Base-by-base conservation (phyloP, 1,140 invertebrate genomes). In the Drosophila pruinosa region DNA sequence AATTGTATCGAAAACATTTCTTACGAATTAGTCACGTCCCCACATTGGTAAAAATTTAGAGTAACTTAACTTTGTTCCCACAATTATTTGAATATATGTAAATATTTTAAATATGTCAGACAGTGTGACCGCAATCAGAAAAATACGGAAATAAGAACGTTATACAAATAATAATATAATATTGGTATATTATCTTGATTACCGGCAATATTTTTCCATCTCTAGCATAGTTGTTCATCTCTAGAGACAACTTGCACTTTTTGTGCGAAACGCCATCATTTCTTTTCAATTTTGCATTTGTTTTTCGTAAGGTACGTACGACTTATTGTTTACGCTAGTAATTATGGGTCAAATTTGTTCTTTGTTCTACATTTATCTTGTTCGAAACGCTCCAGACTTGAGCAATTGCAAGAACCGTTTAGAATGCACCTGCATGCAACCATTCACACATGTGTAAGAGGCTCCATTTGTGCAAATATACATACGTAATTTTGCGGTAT, bases 161-260 rank as follows among this genome's bases (percentile, higher is more conserved):
- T 31, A 14, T 39, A 17, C 2, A 19, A 39, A 38, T 12, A 38
- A 38, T 12, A 3, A 38, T 14, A 15, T 31, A 31, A 31, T 8
- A 31, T 31, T 34, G 21, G 15, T 12, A 48, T 38, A n/a, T 39
- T n/a, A 36, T 10, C 17, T 15, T 14, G 14, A 17, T 24, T 57
- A 63, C 58, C 67, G 59, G 8, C 10, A 2, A 34, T 19, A 4
- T 21, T 38, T 12, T 6, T 10, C 2, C 56, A 59, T 24, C 56
- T 36, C 41, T 24, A 26, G 6, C 3, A 36, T 6, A 36, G 38
- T 45, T 22, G 48, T 24, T 43, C 68, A 71, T 71, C 68, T 58
- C 69, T 72, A 67, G 34, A 53, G 15, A 68, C 69, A 72, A 69
- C 63, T 68, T 73, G 70, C 63, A 67, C 21, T 72, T 72, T 59